phyloP scores from a whole-genome alignment of 2,888 invertebrate species.

The Rhogogaster chlorosoma region DNA sequence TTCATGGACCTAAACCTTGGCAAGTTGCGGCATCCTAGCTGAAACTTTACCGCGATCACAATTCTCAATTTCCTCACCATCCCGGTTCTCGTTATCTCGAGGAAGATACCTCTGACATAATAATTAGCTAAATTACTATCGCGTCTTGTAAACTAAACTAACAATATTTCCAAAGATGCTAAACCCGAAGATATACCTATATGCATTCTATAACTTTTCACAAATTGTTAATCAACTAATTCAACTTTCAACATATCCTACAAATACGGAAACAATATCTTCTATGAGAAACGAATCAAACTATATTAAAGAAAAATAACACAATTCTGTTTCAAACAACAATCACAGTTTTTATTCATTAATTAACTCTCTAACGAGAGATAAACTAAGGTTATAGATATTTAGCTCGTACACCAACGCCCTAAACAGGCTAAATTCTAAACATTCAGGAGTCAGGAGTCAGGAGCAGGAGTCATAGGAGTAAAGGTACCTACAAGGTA shows the following conservation, averaged over 20 bases:
- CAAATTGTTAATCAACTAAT: background rate
- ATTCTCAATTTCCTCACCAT: constrained; percentile 39
- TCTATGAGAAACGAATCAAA: background rate
- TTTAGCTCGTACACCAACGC: background rate
- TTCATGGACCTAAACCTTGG: constrained; percentile 60
- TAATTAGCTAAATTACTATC: constrained; percentile 12
- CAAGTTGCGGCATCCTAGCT: constrained; percentile 15
- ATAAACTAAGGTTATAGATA: background rate
- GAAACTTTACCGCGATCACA: background rate
- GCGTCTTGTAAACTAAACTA: background rate
- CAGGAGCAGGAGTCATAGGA: background rate
- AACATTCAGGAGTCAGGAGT: background rate
- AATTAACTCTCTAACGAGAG: background rate
- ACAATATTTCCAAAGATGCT: background rate
- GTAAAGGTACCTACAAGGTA: background rate
- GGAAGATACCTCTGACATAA: constrained; percentile 1
- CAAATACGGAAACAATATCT: background rate
- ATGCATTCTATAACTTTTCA: background rate
- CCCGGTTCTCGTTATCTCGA: constrained; percentile 15
- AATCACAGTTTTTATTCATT: background rate
- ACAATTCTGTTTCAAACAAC: background rate
- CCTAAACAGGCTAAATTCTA: background rate
- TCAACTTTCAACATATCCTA: background rate
- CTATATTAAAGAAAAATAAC: background rate
- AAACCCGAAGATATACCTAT: background rate